Evolutionary conservation across 2,113 vertebrate genomes (phyloP).

Genomic region (Leucoraja erinaceus): DNA sequence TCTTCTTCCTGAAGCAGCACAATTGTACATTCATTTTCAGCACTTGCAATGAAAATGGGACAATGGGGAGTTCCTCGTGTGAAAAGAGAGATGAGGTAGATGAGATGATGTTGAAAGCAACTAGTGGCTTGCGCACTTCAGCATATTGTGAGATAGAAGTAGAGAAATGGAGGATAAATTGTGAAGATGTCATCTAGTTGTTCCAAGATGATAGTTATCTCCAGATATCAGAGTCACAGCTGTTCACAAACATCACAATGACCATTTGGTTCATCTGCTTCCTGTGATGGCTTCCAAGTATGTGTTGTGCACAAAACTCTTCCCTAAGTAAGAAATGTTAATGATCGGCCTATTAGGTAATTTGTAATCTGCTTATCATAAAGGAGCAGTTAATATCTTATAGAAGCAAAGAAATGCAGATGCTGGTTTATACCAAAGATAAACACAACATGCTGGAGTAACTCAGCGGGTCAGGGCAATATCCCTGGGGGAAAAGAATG

Average conservation of each 20-base stretch:
- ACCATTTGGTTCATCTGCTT: too few relatives aligned
- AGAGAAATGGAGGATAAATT: neutral
- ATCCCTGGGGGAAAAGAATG: too few relatives aligned
- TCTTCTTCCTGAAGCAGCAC: neutral
- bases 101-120: neutral
- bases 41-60: neutral
- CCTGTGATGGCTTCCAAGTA: neutral
- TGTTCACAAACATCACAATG: neutral
- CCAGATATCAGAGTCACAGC: neutral
- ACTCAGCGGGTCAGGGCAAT: too few relatives aligned
- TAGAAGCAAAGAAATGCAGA: too few relatives aligned
- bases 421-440: too few relatives aligned
- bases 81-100: neutral
- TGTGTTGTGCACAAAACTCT: neutral
- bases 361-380: neutral
- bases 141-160: neutral
- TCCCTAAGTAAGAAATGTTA: neutral
- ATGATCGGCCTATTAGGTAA: neutral
- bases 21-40: neutral
- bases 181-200: neutral
- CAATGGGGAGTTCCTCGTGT: neutral
- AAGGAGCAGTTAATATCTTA: neutral
- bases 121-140: neutral
- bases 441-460: too few relatives aligned
- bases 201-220: neutral